Base-by-base conservation (phyloP, 2,113 vertebrate species). In the Leuciscus idus region DNA sequence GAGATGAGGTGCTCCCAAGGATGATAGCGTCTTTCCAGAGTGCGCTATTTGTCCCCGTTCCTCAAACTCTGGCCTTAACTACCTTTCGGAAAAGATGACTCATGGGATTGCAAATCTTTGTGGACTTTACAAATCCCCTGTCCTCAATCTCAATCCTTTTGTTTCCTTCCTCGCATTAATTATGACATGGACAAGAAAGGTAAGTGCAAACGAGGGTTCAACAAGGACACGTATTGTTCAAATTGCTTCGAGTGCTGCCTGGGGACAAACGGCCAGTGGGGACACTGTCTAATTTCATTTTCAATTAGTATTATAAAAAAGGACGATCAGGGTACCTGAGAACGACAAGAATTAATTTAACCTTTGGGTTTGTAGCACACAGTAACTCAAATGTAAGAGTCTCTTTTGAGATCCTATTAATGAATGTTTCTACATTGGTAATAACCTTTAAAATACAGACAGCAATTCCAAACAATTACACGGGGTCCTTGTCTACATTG, bases 291-390 rank as follows among this genome's bases (percentile, higher is more conserved):
- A 82, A 82, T 70, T 52, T 82, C 4, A 70, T 82, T 82, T 82
- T 82, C 46, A 82, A 82, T 82, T 85, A 50, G 46, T 79, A 43
- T 39, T 43, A 26, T 72, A 66, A 28, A 85, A 85, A 78, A 68
- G 75, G 23, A 78, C 8, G 30, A 68, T 10, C 19, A 52, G 74
- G 75, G 64, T 85, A 78, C 59, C 15, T 28, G 43, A 50, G 74
- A 85, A 79, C 0, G 61, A 26, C 74, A 64, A 36, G 46, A 85
- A 85, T 55, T 36, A 0, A 68, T 78, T 79, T 68, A 76, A 85
- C 75, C 84, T 66, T 85, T 17, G 13, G 43, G 3, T 9, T 26
- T 50, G 13, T 39, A 21, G 76, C 4, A 17, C 43, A 26, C 30
- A 28, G 4, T 43, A 43, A 43, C 70, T 43, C 36, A n/a, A 43